Evolutionary conservation across 92 coral and sea anemone species (phyloP), one percentile per base, ranked within the genome.

Genomic region (Umimayanthus kanabou): DNA sequence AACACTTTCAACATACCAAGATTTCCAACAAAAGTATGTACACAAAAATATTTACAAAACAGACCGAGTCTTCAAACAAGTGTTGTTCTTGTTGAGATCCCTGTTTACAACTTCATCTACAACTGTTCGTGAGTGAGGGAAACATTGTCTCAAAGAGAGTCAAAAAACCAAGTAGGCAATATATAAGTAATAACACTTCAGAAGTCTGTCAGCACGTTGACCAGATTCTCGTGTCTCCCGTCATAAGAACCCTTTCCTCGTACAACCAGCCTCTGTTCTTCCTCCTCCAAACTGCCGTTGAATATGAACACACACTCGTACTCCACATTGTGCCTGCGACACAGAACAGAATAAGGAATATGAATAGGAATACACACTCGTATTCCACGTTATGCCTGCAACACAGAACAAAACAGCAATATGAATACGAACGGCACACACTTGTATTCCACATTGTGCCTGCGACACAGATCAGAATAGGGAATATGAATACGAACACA

Each of bases 211-310:
- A 92, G 73, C 18, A 95, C 94, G 80, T 95, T 97, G 47, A 95
- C 96, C 37, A 97, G 89, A 26, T 92, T 92, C 89, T 97, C 99
- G 86, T 97, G 94, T 70, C 91, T 88, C 13, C 98, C 98, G 85
- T 97, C 99, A 65, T 92, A 97, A 7, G 99, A 97, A 47, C 98
- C 99, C 28, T 91, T 90, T 7, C 97, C 99, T 87, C 92, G 89
- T 64, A 97, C 75, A 9, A 93, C 90, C 85, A 97, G 91, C 47
- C 83, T 89, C 87, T 93, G 99, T 58, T 91, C 90, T 69, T 94
- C 96, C 85, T 97, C 99, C 53, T 95, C 92, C 33, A 97, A 93
- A 20, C 83, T 73, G 57, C 99, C 99, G 66, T 92, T 92, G 82
- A 97, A 94, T 37, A 95, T 73, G 73, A 95, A 73, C 70, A 90